Conservation (phyloP, 2,113 vertebrate genomes). For the Numida meleagris region DNA sequence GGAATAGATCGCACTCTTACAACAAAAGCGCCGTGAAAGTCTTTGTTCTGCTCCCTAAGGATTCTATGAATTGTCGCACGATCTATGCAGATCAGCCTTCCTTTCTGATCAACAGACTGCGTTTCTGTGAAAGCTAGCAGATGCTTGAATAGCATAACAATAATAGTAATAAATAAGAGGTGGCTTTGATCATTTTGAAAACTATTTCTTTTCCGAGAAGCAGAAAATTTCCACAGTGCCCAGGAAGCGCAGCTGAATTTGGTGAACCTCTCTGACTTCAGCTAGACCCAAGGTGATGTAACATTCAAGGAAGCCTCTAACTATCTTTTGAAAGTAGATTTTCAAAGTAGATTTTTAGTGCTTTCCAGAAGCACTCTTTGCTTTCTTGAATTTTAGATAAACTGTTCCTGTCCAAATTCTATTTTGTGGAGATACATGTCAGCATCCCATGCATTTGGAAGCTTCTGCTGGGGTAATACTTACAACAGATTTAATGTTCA, state of each 20-base stretch:
- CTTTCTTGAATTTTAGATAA: neutral
- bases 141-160: neutral
- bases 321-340: neutral
- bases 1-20: slow-evolving; percentile 6
- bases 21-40: slow-evolving; percentile 28
- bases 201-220: neutral
- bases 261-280: neutral
- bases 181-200: neutral
- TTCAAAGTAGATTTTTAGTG: neutral
- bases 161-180: neutral
- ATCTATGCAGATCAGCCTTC: slow-evolving; percentile 5
- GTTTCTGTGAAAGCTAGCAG: neutral
- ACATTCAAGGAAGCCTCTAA: neutral
- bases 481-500: neutral
- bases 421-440: neutral
- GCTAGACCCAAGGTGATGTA: neutral
- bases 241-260: neutral
- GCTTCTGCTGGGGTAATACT: neutral
- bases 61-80: slow-evolving; percentile 32
- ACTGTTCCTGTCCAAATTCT: neutral
- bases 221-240: neutral
- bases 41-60: slow-evolving; percentile 57
- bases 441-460: neutral
- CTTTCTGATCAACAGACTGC: neutral
- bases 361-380: neutral